These are phyloP conservation scores for Aspidiotus destructor DNA, from an alignment of 2,888 invertebrate genomes.

Conservation along the genomic window DNA sequence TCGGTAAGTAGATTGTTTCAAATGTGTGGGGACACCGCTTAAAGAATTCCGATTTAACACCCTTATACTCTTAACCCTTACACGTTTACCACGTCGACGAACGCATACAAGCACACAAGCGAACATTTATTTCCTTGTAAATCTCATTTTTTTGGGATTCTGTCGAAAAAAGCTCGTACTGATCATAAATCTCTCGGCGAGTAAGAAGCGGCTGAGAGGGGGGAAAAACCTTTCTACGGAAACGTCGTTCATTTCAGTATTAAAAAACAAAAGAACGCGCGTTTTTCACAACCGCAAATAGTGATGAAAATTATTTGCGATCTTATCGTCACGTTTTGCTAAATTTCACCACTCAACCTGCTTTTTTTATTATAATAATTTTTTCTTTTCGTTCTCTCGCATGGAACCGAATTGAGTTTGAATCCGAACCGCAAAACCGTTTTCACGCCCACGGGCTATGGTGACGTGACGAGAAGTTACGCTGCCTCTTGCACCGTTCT, in stretches of 20 bases:
- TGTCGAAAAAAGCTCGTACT: conserved; percentile 23
- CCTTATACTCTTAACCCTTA: conserved; percentile 20
- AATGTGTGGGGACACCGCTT: conserved; percentile 26
- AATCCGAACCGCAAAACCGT: no score
- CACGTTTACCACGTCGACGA: background rate
- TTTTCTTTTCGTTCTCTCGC: no score
- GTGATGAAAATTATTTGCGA: conserved; percentile 2
- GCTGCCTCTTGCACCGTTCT: no score
- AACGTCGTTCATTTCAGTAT: background rate
- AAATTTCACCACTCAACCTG: background rate
- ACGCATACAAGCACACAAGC: conserved; percentile 1
- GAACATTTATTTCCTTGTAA: conserved; percentile 26
- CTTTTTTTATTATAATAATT: background rate
- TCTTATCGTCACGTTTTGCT: conserved; percentile 2
- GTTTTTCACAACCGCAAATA: background rate
- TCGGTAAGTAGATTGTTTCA: conserved; percentile 31
- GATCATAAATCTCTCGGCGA: conserved; percentile 14
- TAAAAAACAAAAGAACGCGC: conserved; percentile 1
- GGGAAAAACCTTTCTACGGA: conserved; percentile 1
- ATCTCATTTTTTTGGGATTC: conserved; percentile 20
- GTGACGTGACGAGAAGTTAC: no score
- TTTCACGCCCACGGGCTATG: no score
- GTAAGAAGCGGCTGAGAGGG: background rate
- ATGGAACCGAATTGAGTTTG: no score
- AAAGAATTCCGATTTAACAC: conserved; percentile 22